Percentiles rank a stretch among this genome's conserved stretches.
Evolutionary conservation across 1,140 invertebrate genomes (phyloP).

Genomic region (Gyrodactylus bullatarudis): DNA sequence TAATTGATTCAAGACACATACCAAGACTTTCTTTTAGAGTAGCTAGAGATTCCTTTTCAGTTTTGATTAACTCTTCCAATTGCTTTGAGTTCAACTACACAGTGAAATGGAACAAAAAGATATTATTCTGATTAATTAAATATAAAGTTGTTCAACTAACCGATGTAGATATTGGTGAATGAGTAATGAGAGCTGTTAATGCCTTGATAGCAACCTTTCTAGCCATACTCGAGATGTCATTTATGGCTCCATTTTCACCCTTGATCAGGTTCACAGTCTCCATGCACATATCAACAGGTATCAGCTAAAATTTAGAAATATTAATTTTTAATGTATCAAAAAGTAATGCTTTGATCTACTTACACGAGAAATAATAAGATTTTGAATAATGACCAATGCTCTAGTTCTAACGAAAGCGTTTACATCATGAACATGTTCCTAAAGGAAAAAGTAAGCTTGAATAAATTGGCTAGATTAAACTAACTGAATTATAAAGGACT

Average conservation of each 20-base stretch:
- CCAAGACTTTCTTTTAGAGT: background rate
- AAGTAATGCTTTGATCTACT: background rate
- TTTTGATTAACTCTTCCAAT: background rate
- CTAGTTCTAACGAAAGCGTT: slow-evolving; percentile 42
- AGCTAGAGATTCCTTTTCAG: background rate
- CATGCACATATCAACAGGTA: background rate
- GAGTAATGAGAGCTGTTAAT: slow-evolving; percentile 20
- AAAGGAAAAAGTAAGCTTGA: slow-evolving; percentile 14
- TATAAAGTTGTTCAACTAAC: no score
- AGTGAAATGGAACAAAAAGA: background rate
- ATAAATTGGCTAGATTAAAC: background rate
- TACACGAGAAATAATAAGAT: slow-evolving; percentile 31
- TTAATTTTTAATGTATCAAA: background rate
- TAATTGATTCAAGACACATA: no score
- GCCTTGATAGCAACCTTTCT: slow-evolving; percentile 40
- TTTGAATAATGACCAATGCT: slow-evolving; percentile 38
- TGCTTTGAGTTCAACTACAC: background rate
- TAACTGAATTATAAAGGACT: background rate
- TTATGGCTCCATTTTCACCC: slow-evolving; percentile 8
- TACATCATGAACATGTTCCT: slow-evolving; percentile 40
- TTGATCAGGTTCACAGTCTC: slow-evolving; percentile 7
- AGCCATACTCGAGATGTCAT: slow-evolving; percentile 1
- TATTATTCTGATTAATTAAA: background rate
- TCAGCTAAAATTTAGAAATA: background rate
- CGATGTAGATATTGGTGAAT: background rate